Conservation (phyloP, 2,113 vertebrate species). For the Coptodon bakossiorum region DNA sequence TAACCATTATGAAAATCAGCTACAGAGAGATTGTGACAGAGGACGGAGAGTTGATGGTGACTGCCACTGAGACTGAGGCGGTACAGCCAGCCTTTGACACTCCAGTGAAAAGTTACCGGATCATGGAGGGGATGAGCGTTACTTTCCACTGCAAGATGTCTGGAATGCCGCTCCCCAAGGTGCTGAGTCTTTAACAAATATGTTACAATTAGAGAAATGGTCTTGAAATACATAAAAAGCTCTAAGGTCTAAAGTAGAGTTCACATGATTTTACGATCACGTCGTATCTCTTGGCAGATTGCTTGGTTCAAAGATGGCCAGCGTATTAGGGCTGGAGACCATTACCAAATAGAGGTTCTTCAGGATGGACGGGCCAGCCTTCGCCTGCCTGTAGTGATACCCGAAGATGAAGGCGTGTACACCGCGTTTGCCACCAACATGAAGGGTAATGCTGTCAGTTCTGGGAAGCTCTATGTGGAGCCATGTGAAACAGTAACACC, state of each 20-base stretch:
- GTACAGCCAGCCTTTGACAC: slow-evolving; percentile 82
- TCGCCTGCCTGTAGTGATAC: slow-evolving; percentile 80
- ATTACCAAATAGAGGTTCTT: slow-evolving; percentile 84
- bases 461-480: slow-evolving; percentile 92
- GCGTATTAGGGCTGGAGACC: slow-evolving; percentile 81
- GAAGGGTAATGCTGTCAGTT: slow-evolving; percentile 91
- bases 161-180: slow-evolving; percentile 89
- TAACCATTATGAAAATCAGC: slow-evolving; percentile 85
- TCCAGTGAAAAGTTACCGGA: slow-evolving; percentile 88
- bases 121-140: slow-evolving; percentile 89
- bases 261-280: background rate
- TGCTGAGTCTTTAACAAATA: background rate
- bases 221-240: background rate
- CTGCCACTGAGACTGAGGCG: slow-evolving; percentile 79
- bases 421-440: slow-evolving; percentile 87
- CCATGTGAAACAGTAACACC: slow-evolving; percentile 72
- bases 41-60: slow-evolving; percentile 86
- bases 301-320: slow-evolving; percentile 96
- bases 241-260: background rate
- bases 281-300: slow-evolving; percentile 68
- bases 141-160: slow-evolving; percentile 93
- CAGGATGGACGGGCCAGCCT: slow-evolving; percentile 90
- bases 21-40: slow-evolving; percentile 88
- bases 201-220: background rate
- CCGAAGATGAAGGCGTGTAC: slow-evolving; percentile 95